Conservation (phyloP, 2,888 invertebrate species). For the Shargacucullia verbasci region DNA sequence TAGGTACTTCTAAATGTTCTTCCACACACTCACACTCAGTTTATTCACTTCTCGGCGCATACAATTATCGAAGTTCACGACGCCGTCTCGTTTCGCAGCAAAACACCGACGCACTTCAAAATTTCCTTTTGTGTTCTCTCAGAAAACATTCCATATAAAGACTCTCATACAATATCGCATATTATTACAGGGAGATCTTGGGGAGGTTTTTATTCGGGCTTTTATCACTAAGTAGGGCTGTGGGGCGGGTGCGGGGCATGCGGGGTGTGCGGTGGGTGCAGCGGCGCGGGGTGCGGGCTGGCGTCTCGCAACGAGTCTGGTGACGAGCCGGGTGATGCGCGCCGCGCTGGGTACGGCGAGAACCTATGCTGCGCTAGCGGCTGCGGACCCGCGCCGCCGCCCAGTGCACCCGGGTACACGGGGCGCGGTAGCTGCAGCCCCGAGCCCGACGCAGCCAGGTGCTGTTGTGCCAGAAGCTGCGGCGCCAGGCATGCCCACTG, state of each 20-base stretch:
- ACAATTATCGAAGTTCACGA: constrained; percentile 60
- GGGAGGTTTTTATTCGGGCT: constrained; percentile 59
- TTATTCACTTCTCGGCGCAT: constrained; percentile 64
- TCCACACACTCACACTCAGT: constrained; percentile 50
- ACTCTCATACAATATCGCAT: constrained; percentile 66
- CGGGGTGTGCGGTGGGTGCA: constrained; percentile 73
- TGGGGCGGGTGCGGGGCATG: constrained; percentile 83
- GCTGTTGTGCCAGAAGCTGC: constrained; percentile 91
- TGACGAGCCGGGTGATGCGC: constrained; percentile 88
- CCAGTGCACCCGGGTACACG: constrained; percentile 79
- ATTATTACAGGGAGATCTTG: constrained; percentile 69
- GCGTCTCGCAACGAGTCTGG: constrained; percentile 90
- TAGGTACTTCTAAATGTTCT: constrained; percentile 50
- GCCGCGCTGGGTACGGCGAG: constrained; percentile 89
- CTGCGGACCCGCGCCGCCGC: constrained; percentile 54
- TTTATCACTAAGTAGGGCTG: constrained; percentile 83
- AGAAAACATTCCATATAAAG: constrained; percentile 64
- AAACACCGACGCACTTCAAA: constrained; percentile 59
- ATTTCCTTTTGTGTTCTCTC: constrained; percentile 57
- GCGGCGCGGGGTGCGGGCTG: constrained; percentile 78
- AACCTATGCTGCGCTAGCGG: constrained; percentile 89
- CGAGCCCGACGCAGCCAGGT: constrained; percentile 88
- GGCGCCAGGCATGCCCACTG: constrained; percentile 92
- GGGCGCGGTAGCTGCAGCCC: constrained; percentile 86
- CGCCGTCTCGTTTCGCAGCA: constrained; percentile 47